Evolutionary conservation across 2,888 invertebrate species (phyloP), one percentile per base, ranked within the genome.

Genomic region (Panopea generosa): DNA sequence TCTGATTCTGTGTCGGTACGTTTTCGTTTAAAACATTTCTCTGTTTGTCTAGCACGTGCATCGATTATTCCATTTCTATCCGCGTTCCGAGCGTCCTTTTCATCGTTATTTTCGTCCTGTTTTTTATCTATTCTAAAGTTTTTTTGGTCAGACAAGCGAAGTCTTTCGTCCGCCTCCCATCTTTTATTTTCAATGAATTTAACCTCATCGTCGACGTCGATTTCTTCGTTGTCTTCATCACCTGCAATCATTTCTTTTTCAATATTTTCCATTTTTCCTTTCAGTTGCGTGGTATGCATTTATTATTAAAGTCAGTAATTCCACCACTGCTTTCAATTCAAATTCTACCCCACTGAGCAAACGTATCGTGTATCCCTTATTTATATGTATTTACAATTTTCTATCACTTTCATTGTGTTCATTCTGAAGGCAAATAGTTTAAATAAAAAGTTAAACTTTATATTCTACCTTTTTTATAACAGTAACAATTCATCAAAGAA

Each of bases 1-100:
- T 60, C 66, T 29, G 26, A 29, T 3, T 66, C 66, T 1, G 59
- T 57, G 26, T 72, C 72, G 0, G 43, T 38, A 47, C 55, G 66
- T 60, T 72, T 72, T 40, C 72, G 40, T 55, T 72, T 72, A 18
- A 66, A 60, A 50, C 45, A 66, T 45, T 24, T 66, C 18, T 72
- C 72, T 29, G 72, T 26, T 22, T 59, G 29, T 65, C 71, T 57
- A 43, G 20, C 9, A 33, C 33, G 33, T 16, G 24, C 9, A 9
- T 53, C 53, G 3, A 27, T 20, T 26, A 53, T 9, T 26, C 26
- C 53, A 27, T 53, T 53, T 53, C 29, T 53, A 11, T 53, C 53
- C 6, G 27, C 3, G 3, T 53, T 26, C 27, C 27, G 24, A 1
- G 24, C 2, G 2, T 53, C 53, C 3, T 53, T 53, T n/a, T 53